Conservation (phyloP, 2,113 vertebrate genomes). For the Equus przewalskii region DNA sequence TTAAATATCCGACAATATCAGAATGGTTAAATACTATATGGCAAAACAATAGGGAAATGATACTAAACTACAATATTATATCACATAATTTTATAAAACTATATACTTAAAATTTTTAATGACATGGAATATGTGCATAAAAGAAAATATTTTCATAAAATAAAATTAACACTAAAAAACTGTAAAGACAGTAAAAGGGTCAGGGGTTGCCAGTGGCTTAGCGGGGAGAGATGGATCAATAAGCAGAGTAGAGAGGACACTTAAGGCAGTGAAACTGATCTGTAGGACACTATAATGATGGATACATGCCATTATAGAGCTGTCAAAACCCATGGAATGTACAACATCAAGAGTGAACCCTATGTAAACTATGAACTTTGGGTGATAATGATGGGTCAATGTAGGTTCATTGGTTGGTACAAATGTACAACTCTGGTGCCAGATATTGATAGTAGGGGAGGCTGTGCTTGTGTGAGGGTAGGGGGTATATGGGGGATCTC, state of each 20-base stretch:
- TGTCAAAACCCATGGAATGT: not conserved
- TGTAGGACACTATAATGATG: not conserved
- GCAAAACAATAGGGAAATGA: not conserved
- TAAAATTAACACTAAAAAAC: not conserved
- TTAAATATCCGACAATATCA: not conserved
- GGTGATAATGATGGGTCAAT: not conserved
- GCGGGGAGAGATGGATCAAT: not conserved
- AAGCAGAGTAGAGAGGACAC: not conserved
- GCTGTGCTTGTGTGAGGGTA: not conserved
- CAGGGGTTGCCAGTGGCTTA: not conserved
- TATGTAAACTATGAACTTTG: not conserved
- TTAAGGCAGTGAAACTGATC: not conserved
- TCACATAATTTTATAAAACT: not conserved
- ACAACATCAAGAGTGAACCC: not conserved
- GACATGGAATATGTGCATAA: not conserved
- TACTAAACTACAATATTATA: not conserved
- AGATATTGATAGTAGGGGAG: not conserved
- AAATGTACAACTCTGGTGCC: not conserved
- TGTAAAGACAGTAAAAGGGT: not conserved
- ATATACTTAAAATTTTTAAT: slow-evolving; percentile 18
- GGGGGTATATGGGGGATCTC: not conserved
- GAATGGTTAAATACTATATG: not conserved
- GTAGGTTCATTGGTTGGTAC: not conserved
- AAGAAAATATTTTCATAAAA: not conserved
- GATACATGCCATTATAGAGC: not conserved